phyloP scores from a whole-genome alignment of 2,888 invertebrate species.

The Oegoconia quadripuncta region DNA sequence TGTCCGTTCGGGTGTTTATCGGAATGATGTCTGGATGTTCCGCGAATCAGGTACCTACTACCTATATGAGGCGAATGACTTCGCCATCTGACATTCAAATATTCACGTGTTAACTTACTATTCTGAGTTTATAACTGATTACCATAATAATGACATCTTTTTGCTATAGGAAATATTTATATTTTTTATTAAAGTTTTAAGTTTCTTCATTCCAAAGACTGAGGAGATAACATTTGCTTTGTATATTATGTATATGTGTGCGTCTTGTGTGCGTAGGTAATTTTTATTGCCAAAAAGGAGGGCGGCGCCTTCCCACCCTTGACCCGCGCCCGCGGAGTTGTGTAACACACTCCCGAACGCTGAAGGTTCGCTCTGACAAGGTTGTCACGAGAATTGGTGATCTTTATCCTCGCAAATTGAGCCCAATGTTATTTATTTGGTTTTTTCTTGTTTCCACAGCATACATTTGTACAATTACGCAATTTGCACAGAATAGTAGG shows the following conservation, averaged over 20 bases:
- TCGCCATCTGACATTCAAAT: constrained; percentile 12
- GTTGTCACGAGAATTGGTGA: constrained; percentile 35
- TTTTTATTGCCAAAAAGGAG: constrained; percentile 61
- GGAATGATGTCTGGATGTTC: constrained; percentile 30
- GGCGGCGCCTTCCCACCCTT: constrained; percentile 64
- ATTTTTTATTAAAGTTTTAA: background rate
- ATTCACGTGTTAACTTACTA: constrained; percentile 20
- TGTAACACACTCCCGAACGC: constrained; percentile 49
- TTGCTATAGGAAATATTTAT: background rate
- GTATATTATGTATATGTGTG: constrained; percentile 24
- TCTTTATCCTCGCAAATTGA: constrained; percentile 10
- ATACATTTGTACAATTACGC: too few relatives aligned
- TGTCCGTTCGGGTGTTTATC: constrained; percentile 35
- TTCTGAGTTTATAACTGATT: constrained; percentile 18
- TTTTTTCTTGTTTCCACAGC: constrained; percentile 1
- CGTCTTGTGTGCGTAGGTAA: constrained; percentile 42
- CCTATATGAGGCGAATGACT: constrained; percentile 29
- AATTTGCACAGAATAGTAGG: too few relatives aligned
- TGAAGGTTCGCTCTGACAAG: constrained; percentile 51
- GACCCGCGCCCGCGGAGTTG: constrained; percentile 56
- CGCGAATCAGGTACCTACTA: constrained; percentile 28
- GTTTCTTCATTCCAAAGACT: constrained; percentile 3
- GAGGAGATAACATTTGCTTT: constrained; percentile 41
- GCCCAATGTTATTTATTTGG: constrained; percentile 4
- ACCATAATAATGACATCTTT: constrained; percentile 14